Conservation (phyloP, 2,113 vertebrate species). For the Ginglymostoma cirratum region DNA sequence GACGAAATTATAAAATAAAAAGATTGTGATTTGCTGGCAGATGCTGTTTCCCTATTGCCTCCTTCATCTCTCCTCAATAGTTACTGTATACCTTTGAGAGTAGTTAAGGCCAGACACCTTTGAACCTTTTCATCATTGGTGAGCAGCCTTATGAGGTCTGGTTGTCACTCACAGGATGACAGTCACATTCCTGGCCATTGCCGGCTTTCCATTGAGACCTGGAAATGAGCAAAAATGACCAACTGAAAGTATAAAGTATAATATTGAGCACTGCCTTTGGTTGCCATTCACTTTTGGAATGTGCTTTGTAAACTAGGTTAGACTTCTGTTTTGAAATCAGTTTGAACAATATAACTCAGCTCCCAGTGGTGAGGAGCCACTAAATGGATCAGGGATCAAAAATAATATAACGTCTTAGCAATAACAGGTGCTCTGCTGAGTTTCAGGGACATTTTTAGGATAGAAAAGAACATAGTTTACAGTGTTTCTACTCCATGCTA, state of each 20-base stretch:
- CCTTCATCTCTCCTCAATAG: not conserved
- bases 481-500: not conserved
- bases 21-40: not conserved
- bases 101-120: not conserved
- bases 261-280: not conserved
- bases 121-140: not conserved
- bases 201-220: not conserved
- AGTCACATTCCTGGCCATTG: not conserved
- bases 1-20: not conserved
- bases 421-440: not conserved
- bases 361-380: not conserved
- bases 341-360: not conserved
- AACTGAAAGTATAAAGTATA: not conserved
- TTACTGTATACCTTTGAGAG: not conserved
- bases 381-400: not conserved
- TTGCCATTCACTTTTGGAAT: not conserved
- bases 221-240: not conserved
- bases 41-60: not conserved
- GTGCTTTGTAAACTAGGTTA: not conserved
- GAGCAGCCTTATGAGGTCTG: not conserved
- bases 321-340: not conserved
- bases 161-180: not conserved
- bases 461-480: not conserved
- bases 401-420: not conserved
- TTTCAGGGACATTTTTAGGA: not conserved